These are phyloP conservation scores for Eremobia ochroleuca DNA, from an alignment of 2,888 invertebrate genomes.

Conservation along the genomic window DNA sequence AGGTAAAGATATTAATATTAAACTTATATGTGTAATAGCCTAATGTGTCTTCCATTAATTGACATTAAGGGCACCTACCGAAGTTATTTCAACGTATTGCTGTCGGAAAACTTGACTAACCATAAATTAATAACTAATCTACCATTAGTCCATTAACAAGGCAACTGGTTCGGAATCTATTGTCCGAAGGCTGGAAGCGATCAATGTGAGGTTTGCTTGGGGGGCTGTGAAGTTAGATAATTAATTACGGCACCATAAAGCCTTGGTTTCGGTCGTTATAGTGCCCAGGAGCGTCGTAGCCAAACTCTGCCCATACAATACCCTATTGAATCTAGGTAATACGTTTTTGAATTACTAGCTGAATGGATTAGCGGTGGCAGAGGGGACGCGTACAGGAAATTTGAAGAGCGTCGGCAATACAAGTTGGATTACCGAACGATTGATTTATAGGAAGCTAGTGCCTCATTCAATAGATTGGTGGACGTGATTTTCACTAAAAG, in stretches of 20 bases:
- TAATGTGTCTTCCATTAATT: slow-evolving; percentile 48
- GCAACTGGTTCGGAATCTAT: slow-evolving; percentile 62
- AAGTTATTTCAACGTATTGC: slow-evolving; percentile 38
- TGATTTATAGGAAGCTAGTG: slow-evolving; percentile 49
- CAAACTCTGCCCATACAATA: slow-evolving; percentile 73
- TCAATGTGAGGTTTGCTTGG: slow-evolving; percentile 73
- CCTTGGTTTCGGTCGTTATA: slow-evolving; percentile 77
- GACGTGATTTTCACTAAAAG: slow-evolving; percentile 20
- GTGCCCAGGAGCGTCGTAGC: slow-evolving; percentile 81
- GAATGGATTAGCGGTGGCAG: slow-evolving; percentile 67
- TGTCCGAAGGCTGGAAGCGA: slow-evolving; percentile 75
- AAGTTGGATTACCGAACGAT: slow-evolving; percentile 61
- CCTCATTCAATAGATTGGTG: slow-evolving; percentile 39
- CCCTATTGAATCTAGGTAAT: slow-evolving; percentile 81
- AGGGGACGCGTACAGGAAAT: slow-evolving; percentile 60
- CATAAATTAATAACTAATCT: slow-evolving; percentile 64
- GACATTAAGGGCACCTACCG: slow-evolving; percentile 38
- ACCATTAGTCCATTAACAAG: slow-evolving; percentile 66
- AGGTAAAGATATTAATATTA: slow-evolving; percentile 26
- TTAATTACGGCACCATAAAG: slow-evolving; percentile 84
- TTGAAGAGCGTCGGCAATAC: slow-evolving; percentile 61
- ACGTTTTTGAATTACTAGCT: slow-evolving; percentile 80
- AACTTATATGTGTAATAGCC: slow-evolving; percentile 32
- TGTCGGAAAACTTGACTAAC: slow-evolving; percentile 51
- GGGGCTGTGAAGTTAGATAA: slow-evolving; percentile 81